phyloP scores from a whole-genome alignment of 2,888 invertebrate species.

The Sinelater perroti region DNA sequence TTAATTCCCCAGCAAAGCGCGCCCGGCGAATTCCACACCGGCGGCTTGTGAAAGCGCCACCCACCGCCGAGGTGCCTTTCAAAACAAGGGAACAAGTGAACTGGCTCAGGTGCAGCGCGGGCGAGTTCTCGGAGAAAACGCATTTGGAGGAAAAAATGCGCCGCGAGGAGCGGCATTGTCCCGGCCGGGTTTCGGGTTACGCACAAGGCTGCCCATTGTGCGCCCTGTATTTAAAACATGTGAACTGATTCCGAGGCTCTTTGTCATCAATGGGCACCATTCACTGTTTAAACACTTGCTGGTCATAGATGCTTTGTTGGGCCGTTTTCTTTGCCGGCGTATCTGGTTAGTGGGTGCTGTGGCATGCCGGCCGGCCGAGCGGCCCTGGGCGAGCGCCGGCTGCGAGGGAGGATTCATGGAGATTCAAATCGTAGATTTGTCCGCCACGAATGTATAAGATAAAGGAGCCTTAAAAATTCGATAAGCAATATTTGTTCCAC shows the following conservation, averaged over 20 bases:
- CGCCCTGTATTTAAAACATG: conserved; percentile 51
- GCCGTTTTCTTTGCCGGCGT: conserved; percentile 43
- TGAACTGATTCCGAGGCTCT: conserved; percentile 50
- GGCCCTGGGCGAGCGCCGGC: no score
- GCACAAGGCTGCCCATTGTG: conserved; percentile 54
- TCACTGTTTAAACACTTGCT: conserved; percentile 54
- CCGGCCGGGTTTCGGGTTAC: conserved; percentile 53
- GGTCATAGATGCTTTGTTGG: conserved; percentile 45
- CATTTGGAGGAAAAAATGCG: conserved; percentile 44
- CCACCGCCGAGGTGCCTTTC: conserved; percentile 32
- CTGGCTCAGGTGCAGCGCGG: conserved; percentile 49
- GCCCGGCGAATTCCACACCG: conserved; percentile 25
- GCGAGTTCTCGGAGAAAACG: conserved; percentile 44
- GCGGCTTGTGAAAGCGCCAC: conserved; percentile 37
- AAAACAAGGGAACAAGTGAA: conserved; percentile 50
- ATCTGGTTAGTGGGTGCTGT: conserved; percentile 28
- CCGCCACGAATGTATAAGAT: no score
- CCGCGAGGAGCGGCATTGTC: conserved; percentile 45
- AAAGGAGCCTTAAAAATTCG: no score
- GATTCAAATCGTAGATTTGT: no score
- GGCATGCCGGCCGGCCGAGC: conserved; percentile 20
- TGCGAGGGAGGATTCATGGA: no score
- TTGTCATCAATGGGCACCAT: conserved; percentile 55
- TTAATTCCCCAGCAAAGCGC: conserved; percentile 26
- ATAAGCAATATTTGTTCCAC: no score